phyloP scores from a whole-genome alignment of 2,888 invertebrate species.

The Troilus luridus region DNA sequence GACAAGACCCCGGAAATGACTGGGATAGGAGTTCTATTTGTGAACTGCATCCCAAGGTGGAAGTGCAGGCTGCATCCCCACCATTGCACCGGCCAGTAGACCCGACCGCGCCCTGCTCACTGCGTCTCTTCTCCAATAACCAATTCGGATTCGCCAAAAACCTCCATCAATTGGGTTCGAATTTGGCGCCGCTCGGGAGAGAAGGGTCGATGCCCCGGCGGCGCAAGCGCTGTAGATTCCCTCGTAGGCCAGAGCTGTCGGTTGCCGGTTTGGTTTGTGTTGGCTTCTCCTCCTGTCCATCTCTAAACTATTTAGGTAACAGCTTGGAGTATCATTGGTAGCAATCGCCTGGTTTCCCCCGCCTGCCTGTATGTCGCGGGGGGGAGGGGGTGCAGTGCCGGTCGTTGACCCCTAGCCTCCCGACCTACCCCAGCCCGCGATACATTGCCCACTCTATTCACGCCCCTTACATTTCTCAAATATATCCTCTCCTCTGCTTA shows the following conservation, averaged over 20 bases:
- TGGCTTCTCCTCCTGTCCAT: slow-evolving; percentile 51
- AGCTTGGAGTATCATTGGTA: background rate
- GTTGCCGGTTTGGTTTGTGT: slow-evolving; percentile 53
- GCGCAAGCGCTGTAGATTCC: slow-evolving; percentile 41
- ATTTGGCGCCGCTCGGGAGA: background rate
- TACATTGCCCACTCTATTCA: slow-evolving; percentile 36
- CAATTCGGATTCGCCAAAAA: background rate
- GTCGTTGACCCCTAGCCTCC: slow-evolving; percentile 38
- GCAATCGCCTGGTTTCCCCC: background rate
- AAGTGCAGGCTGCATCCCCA: slow-evolving; percentile 33
- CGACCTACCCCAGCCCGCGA: slow-evolving; percentile 55
- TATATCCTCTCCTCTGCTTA: background rate
- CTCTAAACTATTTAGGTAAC: background rate
- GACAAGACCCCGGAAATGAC: slow-evolving; percentile 17
- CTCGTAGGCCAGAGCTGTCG: background rate
- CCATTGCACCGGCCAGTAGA: background rate
- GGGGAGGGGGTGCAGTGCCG: slow-evolving; percentile 16
- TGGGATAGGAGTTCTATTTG: slow-evolving; percentile 1
- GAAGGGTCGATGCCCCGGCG: slow-evolving; percentile 54
- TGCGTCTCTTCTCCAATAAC: background rate
- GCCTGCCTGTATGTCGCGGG: background rate
- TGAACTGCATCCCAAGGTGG: slow-evolving; percentile 44
- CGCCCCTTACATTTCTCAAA: slow-evolving; percentile 11
- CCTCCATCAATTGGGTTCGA: background rate
- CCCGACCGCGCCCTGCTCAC: background rate